A percentile compares a stretch with the other conserved stretches of the same genome.
phyloP scores from a whole-genome alignment of 2,888 invertebrate genomes.

The Meteorus colon region DNA sequence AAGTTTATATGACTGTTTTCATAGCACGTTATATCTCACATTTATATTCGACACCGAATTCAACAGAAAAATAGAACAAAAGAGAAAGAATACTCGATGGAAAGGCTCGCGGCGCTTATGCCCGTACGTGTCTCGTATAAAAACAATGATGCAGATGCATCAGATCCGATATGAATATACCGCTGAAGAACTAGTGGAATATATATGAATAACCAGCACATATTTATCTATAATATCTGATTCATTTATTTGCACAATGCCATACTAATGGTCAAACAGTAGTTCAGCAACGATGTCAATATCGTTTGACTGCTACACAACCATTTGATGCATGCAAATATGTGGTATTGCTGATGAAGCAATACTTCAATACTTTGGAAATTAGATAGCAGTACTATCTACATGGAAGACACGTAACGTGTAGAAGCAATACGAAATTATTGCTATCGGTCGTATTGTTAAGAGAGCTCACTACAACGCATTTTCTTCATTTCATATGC shows the following conservation, averaged over 20 bases:
- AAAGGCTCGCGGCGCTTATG: constrained; percentile 2
- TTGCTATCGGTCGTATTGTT: not conserved
- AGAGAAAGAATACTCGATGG: not conserved
- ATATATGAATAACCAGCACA: not conserved
- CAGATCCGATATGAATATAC: not conserved
- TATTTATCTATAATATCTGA: not conserved
- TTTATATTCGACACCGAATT: constrained; percentile 14
- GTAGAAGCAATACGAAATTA: too few species aligned
- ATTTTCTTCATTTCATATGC: not conserved
- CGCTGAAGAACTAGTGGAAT: too few species aligned
- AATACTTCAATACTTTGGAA: too few species aligned
- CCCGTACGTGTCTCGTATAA: not conserved
- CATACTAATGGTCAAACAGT: too few species aligned
- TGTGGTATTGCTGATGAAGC: too few species aligned
- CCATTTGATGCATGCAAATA: too few species aligned
- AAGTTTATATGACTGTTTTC: not conserved
- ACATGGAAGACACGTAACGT: too few species aligned
- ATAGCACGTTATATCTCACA: not conserved
- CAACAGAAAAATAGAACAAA: not conserved
- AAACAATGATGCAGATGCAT: constrained; percentile 15
- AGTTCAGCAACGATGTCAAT: too few species aligned
- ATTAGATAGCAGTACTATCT: too few species aligned
- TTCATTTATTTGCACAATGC: too few species aligned
- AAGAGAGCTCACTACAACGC: not conserved
- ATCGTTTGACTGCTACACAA: too few species aligned